Evolutionary conservation across 1,140 invertebrate genomes (phyloP).

Genomic region (Drosophila micromelanica): DNA sequence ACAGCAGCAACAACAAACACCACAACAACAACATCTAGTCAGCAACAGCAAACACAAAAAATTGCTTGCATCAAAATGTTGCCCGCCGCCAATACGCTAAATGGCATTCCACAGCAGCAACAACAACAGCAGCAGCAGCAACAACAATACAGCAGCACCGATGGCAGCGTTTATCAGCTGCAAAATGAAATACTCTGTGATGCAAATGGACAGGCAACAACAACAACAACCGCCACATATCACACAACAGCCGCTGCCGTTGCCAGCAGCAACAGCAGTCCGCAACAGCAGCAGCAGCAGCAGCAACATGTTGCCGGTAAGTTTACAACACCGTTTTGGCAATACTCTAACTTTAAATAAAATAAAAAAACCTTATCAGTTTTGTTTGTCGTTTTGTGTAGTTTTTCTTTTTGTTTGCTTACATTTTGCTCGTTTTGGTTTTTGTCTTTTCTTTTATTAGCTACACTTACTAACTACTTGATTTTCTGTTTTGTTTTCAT

Average conservation of each 20-base stretch:
- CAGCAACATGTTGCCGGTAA: conserved; percentile 77
- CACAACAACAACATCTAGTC: conserved; percentile 69
- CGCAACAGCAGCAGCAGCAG: conserved; percentile 57
- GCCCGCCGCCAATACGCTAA: conserved; percentile 76
- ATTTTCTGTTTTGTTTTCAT: background rate
- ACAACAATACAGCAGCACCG: conserved; percentile 64
- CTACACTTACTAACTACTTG: conserved; percentile 23
- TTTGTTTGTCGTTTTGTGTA: conserved; percentile 44
- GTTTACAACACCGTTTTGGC: conserved; percentile 29
- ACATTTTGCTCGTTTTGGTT: conserved; percentile 35
- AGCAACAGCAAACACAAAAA: conserved; percentile 55
- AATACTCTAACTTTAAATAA: background rate
- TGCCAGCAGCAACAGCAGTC: conserved; percentile 55
- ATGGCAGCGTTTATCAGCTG: conserved; percentile 77
- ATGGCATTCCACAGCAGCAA: conserved; percentile 77
- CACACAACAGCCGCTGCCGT: conserved; percentile 56
- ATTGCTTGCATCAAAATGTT: conserved; percentile 74
- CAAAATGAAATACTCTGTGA: conserved; percentile 82
- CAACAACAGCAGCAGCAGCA: conserved; percentile 52
- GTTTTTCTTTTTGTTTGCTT: conserved; percentile 37
- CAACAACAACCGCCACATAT: conserved; percentile 66
- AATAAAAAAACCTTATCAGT: conserved; percentile 4
- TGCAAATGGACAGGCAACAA: conserved; percentile 67
- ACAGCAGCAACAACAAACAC: conserved; percentile 84
- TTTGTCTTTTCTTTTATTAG: conserved; percentile 25